phyloP scores from a whole-genome alignment of 2,797 vertebrate species.

The Lacerta agilis region DNA sequence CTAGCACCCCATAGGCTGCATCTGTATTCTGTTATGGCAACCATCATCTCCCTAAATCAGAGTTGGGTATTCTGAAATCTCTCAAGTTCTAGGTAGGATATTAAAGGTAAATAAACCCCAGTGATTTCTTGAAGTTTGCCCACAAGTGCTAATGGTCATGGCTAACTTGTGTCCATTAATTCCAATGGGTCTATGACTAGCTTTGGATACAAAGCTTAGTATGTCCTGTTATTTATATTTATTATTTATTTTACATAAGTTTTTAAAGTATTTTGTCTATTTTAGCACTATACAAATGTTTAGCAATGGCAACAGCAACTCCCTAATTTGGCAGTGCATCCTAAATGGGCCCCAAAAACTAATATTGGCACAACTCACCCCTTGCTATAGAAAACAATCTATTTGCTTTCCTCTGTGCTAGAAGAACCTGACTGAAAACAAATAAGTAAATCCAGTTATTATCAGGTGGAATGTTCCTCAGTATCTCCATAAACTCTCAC shows the following conservation, averaged over 20 bases:
- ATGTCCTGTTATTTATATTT: too few relatives aligned
- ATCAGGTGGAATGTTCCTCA: rapidly evolving
- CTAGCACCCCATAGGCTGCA: background rate
- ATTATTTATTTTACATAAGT: too few relatives aligned
- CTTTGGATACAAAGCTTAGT: too few relatives aligned
- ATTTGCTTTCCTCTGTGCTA: background rate
- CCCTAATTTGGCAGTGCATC: too few relatives aligned
- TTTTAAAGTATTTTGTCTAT: too few relatives aligned
- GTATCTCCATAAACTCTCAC: conserved; percentile 6
- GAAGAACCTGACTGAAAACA: background rate
- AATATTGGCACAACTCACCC: background rate
- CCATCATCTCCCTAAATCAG: background rate
- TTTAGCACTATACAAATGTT: too few relatives aligned
- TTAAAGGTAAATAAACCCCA: background rate
- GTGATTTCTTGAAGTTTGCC: background rate
- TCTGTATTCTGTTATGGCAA: background rate
- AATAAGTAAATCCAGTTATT: background rate
- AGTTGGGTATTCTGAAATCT: background rate
- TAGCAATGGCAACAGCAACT: too few relatives aligned
- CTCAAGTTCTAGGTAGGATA: background rate
- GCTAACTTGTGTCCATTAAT: too few relatives aligned
- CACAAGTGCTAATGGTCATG: background rate
- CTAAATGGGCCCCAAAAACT: background rate
- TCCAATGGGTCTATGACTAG: too few relatives aligned
- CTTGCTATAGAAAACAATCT: background rate